Evolutionary conservation across 1,140 invertebrate species (phyloP).

Genomic region (Zaprionus inermis): DNA sequence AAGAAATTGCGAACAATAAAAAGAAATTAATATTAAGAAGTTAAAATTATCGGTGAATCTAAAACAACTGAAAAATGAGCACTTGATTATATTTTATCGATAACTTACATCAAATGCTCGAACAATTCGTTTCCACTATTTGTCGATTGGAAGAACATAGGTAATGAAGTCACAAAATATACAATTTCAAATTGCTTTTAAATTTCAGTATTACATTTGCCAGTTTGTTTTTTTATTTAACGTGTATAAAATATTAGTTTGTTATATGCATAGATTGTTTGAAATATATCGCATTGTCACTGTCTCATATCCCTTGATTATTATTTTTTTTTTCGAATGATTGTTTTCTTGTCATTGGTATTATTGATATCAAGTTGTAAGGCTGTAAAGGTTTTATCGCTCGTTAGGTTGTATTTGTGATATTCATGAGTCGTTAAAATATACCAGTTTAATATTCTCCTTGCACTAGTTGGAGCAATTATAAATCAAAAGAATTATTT

Average conservation of each 20-base stretch:
- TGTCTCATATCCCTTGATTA: slow-evolving; percentile 11
- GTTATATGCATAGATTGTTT: neutral
- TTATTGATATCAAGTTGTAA: slow-evolving; percentile 79
- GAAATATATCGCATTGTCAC: slow-evolving; percentile 2
- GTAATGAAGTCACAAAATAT: neutral
- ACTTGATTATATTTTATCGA: neutral
- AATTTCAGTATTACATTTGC: neutral
- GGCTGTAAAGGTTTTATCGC: slow-evolving; percentile 58
- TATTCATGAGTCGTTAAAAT: slow-evolving; percentile 44
- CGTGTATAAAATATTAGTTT: neutral
- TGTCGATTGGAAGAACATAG: neutral
- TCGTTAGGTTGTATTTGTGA: slow-evolving; percentile 56
- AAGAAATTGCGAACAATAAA: no score
- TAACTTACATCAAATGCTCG: neutral
- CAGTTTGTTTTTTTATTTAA: neutral
- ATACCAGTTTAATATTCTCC: slow-evolving; percentile 28
- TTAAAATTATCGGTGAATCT: no score
- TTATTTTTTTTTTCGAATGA: slow-evolving; percentile 34
- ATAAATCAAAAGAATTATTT: slow-evolving; percentile 24
- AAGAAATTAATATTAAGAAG: no score
- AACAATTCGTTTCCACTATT: neutral
- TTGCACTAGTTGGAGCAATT: slow-evolving; percentile 21
- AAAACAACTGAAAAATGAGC: neutral
- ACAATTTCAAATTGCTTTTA: neutral
- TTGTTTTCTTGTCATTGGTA: slow-evolving; percentile 55